Percentiles rank a stretch among this genome's conserved stretches.
Evolutionary conservation across 1,140 invertebrate genomes (phyloP).

Genomic region (Aphaenogaster ashmeadi): DNA sequence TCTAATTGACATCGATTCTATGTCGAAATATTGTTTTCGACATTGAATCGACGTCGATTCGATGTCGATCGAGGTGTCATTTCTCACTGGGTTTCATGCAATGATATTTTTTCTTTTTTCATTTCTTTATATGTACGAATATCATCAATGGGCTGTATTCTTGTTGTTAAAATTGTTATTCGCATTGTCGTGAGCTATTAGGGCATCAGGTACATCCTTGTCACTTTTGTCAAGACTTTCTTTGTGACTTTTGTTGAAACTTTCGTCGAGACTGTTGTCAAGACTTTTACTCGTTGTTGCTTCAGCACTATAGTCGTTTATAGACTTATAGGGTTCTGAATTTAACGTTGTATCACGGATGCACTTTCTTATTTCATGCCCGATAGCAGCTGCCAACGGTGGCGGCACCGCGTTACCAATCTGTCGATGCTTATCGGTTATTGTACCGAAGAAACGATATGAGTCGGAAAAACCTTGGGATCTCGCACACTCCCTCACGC

Average conservation of each 20-base stretch:
- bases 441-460: slow-evolving; percentile 92
- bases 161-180: neutral
- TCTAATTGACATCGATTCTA: no score
- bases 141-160: neutral
- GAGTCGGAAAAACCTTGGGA: slow-evolving; percentile 95
- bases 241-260: neutral
- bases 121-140: neutral
- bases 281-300: slow-evolving; percentile 5
- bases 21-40: no score
- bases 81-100: neutral
- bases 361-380: slow-evolving; percentile 91
- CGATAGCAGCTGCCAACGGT: slow-evolving; percentile 92
- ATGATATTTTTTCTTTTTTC: neutral
- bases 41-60: no score
- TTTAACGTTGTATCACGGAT: slow-evolving; percentile 67
- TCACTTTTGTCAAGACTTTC: neutral
- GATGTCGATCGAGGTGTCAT: no score
- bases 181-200: neutral
- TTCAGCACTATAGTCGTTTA: neutral
- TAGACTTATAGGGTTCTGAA: neutral
- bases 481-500: slow-evolving; percentile 94
- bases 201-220: neutral
- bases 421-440: slow-evolving; percentile 94
- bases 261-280: neutral
- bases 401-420: slow-evolving; percentile 96